Evolutionary conservation across 2,113 vertebrate species (phyloP).

Genomic region (Hymenochirus boettgeri): DNA sequence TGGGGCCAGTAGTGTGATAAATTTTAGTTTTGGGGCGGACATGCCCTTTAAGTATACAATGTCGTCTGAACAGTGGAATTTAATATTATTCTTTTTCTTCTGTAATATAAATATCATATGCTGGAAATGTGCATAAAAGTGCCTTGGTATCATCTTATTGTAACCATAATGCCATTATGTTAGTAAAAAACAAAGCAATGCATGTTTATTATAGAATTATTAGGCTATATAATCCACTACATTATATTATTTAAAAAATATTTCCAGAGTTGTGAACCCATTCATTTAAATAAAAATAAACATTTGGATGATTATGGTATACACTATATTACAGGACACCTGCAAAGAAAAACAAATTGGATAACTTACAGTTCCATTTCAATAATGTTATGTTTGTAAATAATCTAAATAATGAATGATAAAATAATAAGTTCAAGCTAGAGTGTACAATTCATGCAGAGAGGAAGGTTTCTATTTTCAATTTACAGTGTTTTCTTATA

Average conservation of each 20-base stretch:
- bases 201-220: neutral
- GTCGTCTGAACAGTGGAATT: too few relatives aligned
- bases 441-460: too few relatives aligned
- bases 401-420: neutral
- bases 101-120: neutral
- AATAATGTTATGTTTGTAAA: neutral
- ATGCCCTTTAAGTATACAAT: too few relatives aligned
- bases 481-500: too few relatives aligned
- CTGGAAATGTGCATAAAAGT: neutral
- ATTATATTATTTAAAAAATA: neutral
- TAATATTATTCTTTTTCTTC: neutral
- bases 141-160: neutral
- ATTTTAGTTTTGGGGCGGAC: too few relatives aligned
- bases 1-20: too few relatives aligned
- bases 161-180: neutral
- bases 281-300: neutral
- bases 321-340: neutral
- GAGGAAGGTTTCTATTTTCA: too few relatives aligned
- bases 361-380: neutral
- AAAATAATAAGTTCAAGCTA: too few relatives aligned
- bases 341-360: neutral
- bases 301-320: neutral
- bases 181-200: neutral
- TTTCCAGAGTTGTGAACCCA: neutral
- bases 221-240: neutral